Evolutionary conservation across 2,113 vertebrate genomes (phyloP), one percentile per base, ranked within the genome.

Genomic region (Colistium nudipinnis): DNA sequence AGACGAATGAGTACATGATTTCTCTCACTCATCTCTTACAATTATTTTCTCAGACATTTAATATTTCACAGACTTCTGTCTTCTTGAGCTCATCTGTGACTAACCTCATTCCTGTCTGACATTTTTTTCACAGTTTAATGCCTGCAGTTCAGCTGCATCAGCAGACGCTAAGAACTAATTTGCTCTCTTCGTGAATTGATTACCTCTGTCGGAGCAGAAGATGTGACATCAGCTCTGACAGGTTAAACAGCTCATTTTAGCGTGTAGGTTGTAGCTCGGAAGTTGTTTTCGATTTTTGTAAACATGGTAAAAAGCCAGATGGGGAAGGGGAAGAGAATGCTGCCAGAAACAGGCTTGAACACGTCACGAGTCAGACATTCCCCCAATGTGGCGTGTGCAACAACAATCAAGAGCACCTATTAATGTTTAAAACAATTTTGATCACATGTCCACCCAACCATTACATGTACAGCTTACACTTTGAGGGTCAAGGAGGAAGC

Each of bases 21-120:
- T 10, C 41, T 43, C 41, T 19, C 41, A 44, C n/a, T 44, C 41
- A 7, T 44, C n/a, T 20, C n/a, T 1, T 19, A 4, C 16, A 49
- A 49, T 27, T 49, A 27, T 25, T 25, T 28, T 30, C 24, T 41
- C 24, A 16, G 48, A 51, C 48, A 51, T 51, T 51, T 51, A 45
- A 28, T 27, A 30, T 28, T 28, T 51, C n/a, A 17, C 39, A 7
- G 39, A 41, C 39, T 17, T 6, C 6, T 7, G 17, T 6, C 16
- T 41, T 51, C 16, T 28, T 27, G 1, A 49, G 11, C 47, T 51
- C 47, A 51, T 7, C 47, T 28, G 25, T 27, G 25, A 45, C 10
- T 30, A 2, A 28, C 17, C 2, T 30, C 7, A 16, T 33, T 4
- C 14, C 28, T 33, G 28, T 53, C 9, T 30, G 24, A 28, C 45